A percentile compares a stretch with the other conserved stretches of the same genome.
These are phyloP conservation scores for Drosophila murphyi DNA, from an alignment of 1,140 invertebrate species.

Conservation along the genomic window DNA sequence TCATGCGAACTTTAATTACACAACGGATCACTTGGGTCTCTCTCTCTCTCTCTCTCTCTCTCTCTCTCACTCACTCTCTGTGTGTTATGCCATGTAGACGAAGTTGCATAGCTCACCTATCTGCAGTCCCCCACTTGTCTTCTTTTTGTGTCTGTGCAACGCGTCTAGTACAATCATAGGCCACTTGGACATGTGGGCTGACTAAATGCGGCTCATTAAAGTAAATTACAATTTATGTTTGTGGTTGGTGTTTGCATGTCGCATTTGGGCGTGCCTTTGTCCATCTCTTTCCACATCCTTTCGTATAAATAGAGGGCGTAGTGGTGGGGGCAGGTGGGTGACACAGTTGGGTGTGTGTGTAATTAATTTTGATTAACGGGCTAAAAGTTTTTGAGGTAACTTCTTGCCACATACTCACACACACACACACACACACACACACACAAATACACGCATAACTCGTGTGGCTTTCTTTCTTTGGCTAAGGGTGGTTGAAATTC, in stretches of 20 bases:
- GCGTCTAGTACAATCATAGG: slow-evolving; percentile 38
- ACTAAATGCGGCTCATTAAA: slow-evolving; percentile 78
- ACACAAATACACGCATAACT: slow-evolving; percentile 39
- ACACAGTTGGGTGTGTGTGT: slow-evolving; percentile 22
- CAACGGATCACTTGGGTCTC: slow-evolving; percentile 47
- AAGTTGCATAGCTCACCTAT: slow-evolving; percentile 24
- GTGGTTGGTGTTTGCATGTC: slow-evolving; percentile 66
- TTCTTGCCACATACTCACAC: slow-evolving; percentile 28
- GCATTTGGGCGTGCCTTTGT: slow-evolving; percentile 64
- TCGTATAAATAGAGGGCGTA: not conserved
- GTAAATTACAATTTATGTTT: slow-evolving; percentile 77
- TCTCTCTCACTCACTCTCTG: not conserved
- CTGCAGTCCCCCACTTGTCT: not conserved
- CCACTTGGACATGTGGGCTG: slow-evolving; percentile 50
- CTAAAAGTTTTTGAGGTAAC: slow-evolving; percentile 71
- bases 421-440: too few relatives aligned
- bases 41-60: not conserved
- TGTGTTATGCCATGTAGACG: too few relatives aligned
- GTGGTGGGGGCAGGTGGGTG: slow-evolving; percentile 28
- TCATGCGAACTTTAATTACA: slow-evolving; percentile 80
- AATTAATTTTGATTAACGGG: slow-evolving; percentile 82
- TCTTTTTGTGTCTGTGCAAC: not conserved
- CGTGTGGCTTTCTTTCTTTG: slow-evolving; percentile 36
- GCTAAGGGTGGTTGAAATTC: slow-evolving; percentile 27
- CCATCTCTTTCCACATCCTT: slow-evolving; percentile 17